Evolutionary conservation across 2,113 vertebrate genomes (phyloP).

Genomic region (Lichenostomus cassidix): DNA sequence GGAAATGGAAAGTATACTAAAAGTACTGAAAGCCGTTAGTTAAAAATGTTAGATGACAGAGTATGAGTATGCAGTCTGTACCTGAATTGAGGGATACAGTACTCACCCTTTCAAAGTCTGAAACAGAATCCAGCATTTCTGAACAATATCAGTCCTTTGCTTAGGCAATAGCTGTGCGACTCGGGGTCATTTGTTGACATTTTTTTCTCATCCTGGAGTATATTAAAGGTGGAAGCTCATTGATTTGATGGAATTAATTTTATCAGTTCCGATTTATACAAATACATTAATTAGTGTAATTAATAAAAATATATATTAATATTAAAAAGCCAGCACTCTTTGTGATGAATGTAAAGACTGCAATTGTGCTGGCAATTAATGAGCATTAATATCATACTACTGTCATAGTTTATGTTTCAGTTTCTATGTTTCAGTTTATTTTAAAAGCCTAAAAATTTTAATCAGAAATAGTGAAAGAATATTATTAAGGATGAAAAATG

Average conservation of each 20-base stretch:
- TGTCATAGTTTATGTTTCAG: not conserved
- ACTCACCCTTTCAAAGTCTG: not conserved
- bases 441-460: not conserved
- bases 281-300: not conserved
- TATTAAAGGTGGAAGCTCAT: not conserved
- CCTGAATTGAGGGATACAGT: not conserved
- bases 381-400: not conserved
- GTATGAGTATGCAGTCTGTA: not conserved
- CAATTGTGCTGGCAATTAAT: not conserved
- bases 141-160: not conserved
- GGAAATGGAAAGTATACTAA: not conserved
- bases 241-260: not conserved
- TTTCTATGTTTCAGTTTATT: not conserved
- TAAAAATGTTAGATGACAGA: not conserved
- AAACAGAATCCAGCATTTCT: not conserved
- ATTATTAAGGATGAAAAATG: not conserved
- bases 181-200: not conserved
- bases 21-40: not conserved
- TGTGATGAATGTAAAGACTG: not conserved
- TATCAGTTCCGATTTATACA: not conserved
- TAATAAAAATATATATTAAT: not conserved
- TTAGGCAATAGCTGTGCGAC: not conserved
- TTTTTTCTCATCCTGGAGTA: not conserved
- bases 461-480: not conserved
- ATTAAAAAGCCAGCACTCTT: not conserved